These are phyloP conservation scores for Mesorhabditis spiculigera DNA, from an alignment of 2,888 invertebrate species.

Conservation along the genomic window DNA sequence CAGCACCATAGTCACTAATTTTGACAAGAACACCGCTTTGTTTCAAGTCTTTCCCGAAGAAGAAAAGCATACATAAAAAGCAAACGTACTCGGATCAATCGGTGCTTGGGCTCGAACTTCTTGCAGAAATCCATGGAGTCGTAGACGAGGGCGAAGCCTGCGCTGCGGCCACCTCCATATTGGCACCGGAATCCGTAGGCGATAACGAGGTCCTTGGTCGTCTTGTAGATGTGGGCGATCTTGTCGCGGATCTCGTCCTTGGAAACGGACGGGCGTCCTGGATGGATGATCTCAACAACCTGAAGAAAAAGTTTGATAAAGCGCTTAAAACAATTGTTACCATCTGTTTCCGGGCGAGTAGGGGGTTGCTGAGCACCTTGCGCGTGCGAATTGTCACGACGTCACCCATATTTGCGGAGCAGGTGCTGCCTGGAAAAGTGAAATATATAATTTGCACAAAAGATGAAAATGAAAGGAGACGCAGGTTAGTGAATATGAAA, in stretches of 20 bases:
- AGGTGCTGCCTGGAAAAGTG: conserved; percentile 1
- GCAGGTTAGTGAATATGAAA: neutral
- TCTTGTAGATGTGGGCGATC: conserved; percentile 94
- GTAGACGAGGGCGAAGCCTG: conserved; percentile 94
- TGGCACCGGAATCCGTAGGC: conserved; percentile 90
- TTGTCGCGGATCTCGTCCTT: conserved; percentile 96
- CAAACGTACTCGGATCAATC: conserved; percentile 74
- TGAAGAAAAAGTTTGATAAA: too few species aligned
- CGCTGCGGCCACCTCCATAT: conserved; percentile 97
- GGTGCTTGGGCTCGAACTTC: conserved; percentile 98
- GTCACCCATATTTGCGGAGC: conserved; percentile 46
- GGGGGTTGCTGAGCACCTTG: conserved; percentile 98
- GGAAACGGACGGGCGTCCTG: conserved; percentile 88
- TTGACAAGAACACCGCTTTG: too few species aligned
- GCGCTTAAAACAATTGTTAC: conserved; percentile 64
- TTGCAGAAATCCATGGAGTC: conserved; percentile 95
- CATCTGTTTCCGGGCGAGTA: conserved; percentile 98
- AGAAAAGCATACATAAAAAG: neutral
- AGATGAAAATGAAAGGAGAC: neutral
- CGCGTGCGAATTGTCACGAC: conserved; percentile 88
- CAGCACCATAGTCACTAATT: too few species aligned
- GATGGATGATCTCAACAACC: conserved; percentile 90
- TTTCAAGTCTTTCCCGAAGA: too few species aligned
- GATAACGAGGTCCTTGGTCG: conserved; percentile 79
- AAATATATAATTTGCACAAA: neutral